Conservation (phyloP, 2,888 invertebrate species). For the Mythimna loreyi region DNA sequence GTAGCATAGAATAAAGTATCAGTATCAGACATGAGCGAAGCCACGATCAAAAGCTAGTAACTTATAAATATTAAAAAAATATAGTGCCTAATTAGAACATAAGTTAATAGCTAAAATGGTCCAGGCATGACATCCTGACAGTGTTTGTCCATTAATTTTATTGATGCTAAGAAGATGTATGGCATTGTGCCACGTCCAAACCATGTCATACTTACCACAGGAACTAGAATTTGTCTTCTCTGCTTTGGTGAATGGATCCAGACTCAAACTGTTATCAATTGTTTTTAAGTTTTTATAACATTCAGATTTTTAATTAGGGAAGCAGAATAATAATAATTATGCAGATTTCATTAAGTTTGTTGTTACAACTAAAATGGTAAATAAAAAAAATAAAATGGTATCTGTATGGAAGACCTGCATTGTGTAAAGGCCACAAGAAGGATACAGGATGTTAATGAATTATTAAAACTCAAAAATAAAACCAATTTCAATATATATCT, state of each 20-base stretch:
- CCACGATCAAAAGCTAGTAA: no score
- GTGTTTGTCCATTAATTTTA: neutral
- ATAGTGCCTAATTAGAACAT: no score
- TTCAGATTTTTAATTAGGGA: neutral
- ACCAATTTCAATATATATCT: conserved; percentile 54
- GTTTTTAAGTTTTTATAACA: neutral
- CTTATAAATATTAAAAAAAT: no score
- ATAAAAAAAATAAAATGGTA: no score
- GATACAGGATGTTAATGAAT: no score
- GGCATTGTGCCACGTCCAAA: no score
- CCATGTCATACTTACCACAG: neutral
- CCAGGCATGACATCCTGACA: no score
- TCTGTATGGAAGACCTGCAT: no score
- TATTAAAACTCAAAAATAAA: conserved; percentile 22
- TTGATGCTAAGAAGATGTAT: neutral
- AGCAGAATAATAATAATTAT: neutral
- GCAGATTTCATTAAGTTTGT: neutral
- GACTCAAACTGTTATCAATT: neutral
- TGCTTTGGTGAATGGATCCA: neutral
- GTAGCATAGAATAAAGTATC: no score
- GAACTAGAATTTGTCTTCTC: neutral
- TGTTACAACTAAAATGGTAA: neutral
- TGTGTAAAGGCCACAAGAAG: no score
- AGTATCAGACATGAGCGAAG: no score
- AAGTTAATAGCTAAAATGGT: no score